These are phyloP conservation scores for Sebastes itinus DNA, from an alignment of 2,797 vertebrate species.

Conservation along the genomic window DNA sequence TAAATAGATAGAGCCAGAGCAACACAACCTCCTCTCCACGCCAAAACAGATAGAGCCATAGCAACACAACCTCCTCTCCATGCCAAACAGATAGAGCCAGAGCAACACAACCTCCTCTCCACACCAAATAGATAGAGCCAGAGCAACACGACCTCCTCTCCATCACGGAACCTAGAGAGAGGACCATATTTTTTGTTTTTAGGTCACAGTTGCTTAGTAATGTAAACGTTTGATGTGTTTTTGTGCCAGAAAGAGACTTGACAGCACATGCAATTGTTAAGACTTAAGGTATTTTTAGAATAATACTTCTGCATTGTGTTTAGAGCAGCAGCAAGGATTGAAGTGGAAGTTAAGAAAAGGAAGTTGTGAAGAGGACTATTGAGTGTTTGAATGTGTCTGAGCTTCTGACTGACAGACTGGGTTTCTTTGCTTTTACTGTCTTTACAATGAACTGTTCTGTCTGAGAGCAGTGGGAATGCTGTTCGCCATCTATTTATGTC, in stretches of 20 bases:
- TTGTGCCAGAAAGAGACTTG: neutral
- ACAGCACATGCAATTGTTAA: neutral
- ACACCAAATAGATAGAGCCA: no score
- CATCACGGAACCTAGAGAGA: no score
- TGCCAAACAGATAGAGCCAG: no score
- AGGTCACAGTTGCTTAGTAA: no score
- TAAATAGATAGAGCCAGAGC: no score
- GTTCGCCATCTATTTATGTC: neutral
- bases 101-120: no score
- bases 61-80: no score
- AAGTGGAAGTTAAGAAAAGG: neutral
- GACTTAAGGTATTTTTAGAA: neutral
- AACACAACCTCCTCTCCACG: no score
- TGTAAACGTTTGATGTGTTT: neutral
- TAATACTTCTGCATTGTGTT: neutral
- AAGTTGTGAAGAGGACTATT: constrained; percentile 9
- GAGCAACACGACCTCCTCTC: no score
- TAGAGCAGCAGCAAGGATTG: neutral
- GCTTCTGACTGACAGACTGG: neutral
- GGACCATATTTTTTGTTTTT: no score
- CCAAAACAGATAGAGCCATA: no score
- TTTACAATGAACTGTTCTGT: constrained; percentile 10
- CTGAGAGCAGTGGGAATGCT: neutral
- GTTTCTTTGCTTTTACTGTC: neutral
- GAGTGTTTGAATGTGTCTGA: neutral